Conservation (phyloP, 2,888 invertebrate genomes). For the Orchestes rusci region DNA sequence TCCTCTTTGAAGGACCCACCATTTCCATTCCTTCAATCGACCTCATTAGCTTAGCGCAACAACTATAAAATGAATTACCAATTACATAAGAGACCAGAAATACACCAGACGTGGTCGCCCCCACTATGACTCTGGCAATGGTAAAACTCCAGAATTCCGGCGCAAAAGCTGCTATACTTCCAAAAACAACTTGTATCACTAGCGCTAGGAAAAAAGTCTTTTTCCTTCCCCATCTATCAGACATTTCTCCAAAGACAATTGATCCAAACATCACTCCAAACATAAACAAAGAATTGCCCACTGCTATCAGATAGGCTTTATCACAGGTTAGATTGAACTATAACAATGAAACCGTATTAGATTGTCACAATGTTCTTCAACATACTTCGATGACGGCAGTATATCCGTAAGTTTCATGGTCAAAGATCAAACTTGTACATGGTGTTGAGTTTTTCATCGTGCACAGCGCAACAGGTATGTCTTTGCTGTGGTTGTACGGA, state of each 20-base stretch:
- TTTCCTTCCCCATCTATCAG: slow-evolving; percentile 63
- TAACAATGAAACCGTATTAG: slow-evolving; percentile 29
- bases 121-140: slow-evolving; percentile 58
- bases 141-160: slow-evolving; percentile 64
- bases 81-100: slow-evolving; percentile 74
- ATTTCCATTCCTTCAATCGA: slow-evolving; percentile 53
- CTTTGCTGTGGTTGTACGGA: slow-evolving; percentile 46
- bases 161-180: slow-evolving; percentile 57
- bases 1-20: slow-evolving; percentile 62
- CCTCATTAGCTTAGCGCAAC: slow-evolving; percentile 11
- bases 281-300: slow-evolving; percentile 64
- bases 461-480: slow-evolving; percentile 47
- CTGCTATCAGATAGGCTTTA: slow-evolving; percentile 54
- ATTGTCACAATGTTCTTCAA: slow-evolving; percentile 1
- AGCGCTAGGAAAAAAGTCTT: slow-evolving; percentile 66
- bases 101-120: slow-evolving; percentile 68
- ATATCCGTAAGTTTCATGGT: slow-evolving; percentile 52
- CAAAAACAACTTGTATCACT: slow-evolving; percentile 61
- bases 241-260: slow-evolving; percentile 63
- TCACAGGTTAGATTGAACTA: slow-evolving; percentile 64
- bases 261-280: slow-evolving; percentile 66
- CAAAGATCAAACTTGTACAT: slow-evolving; percentile 56
- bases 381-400: slow-evolving; percentile 60
- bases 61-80: slow-evolving; percentile 44
- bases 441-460: slow-evolving; percentile 39